Conservation (phyloP, 2,888 invertebrate genomes). For the Polymixis lichenea region DNA sequence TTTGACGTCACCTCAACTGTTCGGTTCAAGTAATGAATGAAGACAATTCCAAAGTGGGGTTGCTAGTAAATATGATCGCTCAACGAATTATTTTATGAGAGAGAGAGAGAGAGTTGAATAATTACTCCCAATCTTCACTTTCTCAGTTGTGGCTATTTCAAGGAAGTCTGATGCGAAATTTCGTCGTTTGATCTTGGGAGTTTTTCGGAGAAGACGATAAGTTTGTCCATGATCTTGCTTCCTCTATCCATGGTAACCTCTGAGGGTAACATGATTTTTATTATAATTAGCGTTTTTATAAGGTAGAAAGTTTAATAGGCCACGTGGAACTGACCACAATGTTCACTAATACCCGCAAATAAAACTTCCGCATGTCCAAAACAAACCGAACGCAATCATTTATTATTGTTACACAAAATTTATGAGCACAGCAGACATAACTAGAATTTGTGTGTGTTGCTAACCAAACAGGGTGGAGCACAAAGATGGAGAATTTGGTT, state of each 20-base stretch:
- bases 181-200: neutral
- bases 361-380: constrained; percentile 17
- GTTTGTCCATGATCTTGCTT: neutral
- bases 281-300: neutral
- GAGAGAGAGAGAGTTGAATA: neutral
- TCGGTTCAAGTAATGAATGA: constrained; percentile 29
- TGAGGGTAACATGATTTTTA: no score
- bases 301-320: neutral
- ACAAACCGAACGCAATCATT: constrained; percentile 15
- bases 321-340: constrained; percentile 5
- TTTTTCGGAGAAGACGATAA: neutral
- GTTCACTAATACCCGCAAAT: constrained; percentile 5
- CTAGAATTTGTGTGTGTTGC: constrained; percentile 16
- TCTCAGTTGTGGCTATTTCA: neutral
- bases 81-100: constrained; percentile 6
- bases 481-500: neutral
- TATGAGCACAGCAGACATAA: constrained; percentile 14
- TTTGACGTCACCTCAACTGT: constrained; percentile 27
- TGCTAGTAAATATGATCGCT: constrained; percentile 11
- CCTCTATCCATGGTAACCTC: neutral
- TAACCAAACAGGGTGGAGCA: constrained; percentile 3
- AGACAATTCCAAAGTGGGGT: neutral
- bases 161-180: neutral
- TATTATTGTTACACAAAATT: constrained; percentile 29
- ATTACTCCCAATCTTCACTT: constrained; percentile 3